Base-by-base conservation (phyloP, 2,888 invertebrate genomes). In the Pristionchus fissidentatus region DNA sequence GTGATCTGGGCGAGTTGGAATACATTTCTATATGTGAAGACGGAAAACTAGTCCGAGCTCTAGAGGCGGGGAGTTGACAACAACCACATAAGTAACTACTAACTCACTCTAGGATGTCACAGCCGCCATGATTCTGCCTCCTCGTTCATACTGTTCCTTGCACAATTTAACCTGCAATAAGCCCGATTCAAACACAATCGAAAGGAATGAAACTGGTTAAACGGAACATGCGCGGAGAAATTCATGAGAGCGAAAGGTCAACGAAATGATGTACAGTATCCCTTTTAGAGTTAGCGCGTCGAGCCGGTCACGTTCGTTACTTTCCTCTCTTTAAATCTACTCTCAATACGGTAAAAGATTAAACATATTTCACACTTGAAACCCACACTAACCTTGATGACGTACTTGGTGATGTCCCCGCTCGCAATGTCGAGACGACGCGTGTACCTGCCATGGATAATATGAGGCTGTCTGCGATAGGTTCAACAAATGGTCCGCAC, bases 391-490 rank as follows among this genome's bases (percentile, higher is more conserved):
- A 83, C 96, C 95, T 98, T 98, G 90, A 98, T 98, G 84, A 99
- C 95, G 94, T 98, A 98, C 92, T 96, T 95, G 0, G 99, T 99
- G 90, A 99, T 98, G 93, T 99, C 98, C 87, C 99, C 94, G 10
- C 99, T 99, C 55, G 99, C 99, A 91, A 99, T 97, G 92, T 99
- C 98, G 87, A 99, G 93, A 79, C 99, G 94, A 89, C 96, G 94
- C 0, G 98, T 70, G 70, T 35, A 29, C 19, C 5, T n/a, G 15
- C n/a, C n/a, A n/a, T n/a, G n/a, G n/a, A n/a, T n/a, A n/a, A n/a
- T n/a, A n/a, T n/a, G n/a, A n/a, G n/a, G n/a, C n/a, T n/a, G n/a
- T n/a, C n/a, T n/a, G n/a, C n/a, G n/a, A n/a, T n/a, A n/a, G n/a
- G n/a, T n/a, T n/a, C n/a, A n/a, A n/a, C n/a, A n/a, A n/a, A n/a